Percentiles rank a stretch among this genome's conserved stretches.
These are phyloP conservation scores for Hemicrepidius hirtus DNA, from an alignment of 2,888 invertebrate species.

Conservation along the genomic window DNA sequence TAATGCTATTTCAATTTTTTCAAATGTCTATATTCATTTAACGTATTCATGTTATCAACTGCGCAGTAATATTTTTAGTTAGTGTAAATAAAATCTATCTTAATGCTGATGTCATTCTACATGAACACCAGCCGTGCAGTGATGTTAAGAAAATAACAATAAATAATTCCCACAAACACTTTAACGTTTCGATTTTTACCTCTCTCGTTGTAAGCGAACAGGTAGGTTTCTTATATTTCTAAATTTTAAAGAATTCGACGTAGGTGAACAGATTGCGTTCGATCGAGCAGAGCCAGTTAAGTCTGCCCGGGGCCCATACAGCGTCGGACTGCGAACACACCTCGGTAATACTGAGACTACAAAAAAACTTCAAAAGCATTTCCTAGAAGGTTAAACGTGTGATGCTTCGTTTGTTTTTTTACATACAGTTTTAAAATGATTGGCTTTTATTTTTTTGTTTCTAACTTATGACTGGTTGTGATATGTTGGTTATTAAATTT, in stretches of 20 bases:
- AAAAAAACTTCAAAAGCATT: conserved; percentile 57
- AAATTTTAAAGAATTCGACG: conserved; percentile 53
- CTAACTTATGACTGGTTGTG: conserved; percentile 47
- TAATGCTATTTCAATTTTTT: conserved; percentile 4
- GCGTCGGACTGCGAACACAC: conserved; percentile 57
- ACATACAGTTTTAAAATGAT: conserved; percentile 53
- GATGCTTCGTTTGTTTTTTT: conserved; percentile 53
- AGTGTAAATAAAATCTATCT: conserved; percentile 22
- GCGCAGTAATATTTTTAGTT: conserved; percentile 26
- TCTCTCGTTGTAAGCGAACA: conserved; percentile 37
- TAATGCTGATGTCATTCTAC: conserved; percentile 28
- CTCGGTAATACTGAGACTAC: conserved; percentile 55
- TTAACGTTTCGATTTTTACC: conserved; percentile 38
- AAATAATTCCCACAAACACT: conserved; percentile 30
- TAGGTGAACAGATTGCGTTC: conserved; percentile 54
- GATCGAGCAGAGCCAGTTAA: conserved; percentile 53
- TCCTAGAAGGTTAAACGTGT: conserved; percentile 59
- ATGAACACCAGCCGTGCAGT: conserved; percentile 16
- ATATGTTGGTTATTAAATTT: conserved; percentile 50
- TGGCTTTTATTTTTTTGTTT: conserved; percentile 49
- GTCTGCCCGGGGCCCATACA: conserved; percentile 53
- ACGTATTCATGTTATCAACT: not conserved
- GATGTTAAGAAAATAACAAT: conserved; percentile 25
- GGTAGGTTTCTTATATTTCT: conserved; percentile 53
- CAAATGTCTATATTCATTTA: not conserved